Conservation (phyloP, 2,113 vertebrate genomes). For the Panurus biarmicus region DNA sequence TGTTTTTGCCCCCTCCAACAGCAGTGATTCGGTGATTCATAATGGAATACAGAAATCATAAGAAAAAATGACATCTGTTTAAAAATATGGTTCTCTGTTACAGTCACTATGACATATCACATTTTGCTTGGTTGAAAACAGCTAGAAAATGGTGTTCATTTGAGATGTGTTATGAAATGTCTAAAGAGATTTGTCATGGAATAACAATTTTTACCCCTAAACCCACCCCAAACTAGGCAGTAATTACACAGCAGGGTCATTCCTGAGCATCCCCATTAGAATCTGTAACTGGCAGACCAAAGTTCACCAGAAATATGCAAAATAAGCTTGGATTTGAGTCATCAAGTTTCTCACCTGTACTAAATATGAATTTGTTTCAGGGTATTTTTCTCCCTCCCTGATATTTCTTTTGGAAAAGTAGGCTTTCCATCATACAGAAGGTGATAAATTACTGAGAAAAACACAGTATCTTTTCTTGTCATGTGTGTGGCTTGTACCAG, state of each 20-base stretch:
- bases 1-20: neutral
- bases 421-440: conserved; percentile 63
- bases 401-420: conserved; percentile 66
- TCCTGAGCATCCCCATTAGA: conserved; percentile 27
- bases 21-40: conserved; percentile 63
- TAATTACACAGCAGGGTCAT: conserved; percentile 43
- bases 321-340: conserved; percentile 10
- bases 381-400: neutral
- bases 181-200: conserved; percentile 54
- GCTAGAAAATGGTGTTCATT: conserved; percentile 56
- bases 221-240: neutral
- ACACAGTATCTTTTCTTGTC: conserved; percentile 38
- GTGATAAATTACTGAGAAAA: conserved; percentile 65
- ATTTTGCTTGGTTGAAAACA: conserved; percentile 66
- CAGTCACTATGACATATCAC: conserved; percentile 59
- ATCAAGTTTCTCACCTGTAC: neutral
- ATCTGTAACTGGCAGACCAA: conserved; percentile 1
- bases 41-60: conserved; percentile 54
- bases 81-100: conserved; percentile 63
- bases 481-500: conserved; percentile 39
- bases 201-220: conserved; percentile 12
- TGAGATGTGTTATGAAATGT: conserved; percentile 56
- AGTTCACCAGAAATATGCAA: conserved; percentile 33
- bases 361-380: conserved; percentile 30
- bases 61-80: conserved; percentile 67